A percentile compares a stretch with the other conserved stretches of the same genome.
phyloP scores from a whole-genome alignment of 37 sponge, comb jelly and placozoan genomes.

The Chondrosia reniformis region DNA sequence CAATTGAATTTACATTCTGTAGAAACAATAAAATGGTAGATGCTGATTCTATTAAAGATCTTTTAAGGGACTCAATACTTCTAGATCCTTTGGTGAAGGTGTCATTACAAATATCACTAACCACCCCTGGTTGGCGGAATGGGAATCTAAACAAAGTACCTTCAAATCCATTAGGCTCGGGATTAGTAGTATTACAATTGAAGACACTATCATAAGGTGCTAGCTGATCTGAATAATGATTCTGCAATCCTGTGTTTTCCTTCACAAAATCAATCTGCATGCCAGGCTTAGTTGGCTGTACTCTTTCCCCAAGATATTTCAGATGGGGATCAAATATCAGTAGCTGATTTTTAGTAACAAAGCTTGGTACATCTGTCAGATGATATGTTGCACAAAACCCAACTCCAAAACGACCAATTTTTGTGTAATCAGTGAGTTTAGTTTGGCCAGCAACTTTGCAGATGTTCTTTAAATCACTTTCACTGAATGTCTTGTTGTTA shows the following conservation, averaged over 20 bases:
- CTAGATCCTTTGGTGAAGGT: background rate
- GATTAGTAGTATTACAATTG: constrained; percentile 53
- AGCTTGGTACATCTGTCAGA: constrained; percentile 85
- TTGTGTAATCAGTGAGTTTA: constrained; percentile 58
- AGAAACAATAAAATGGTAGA: constrained; percentile 58
- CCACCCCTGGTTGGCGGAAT: constrained; percentile 20
- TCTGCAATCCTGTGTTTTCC: constrained; percentile 6
- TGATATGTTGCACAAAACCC: constrained; percentile 83
- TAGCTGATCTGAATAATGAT: constrained; percentile 59
- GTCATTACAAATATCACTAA: constrained; percentile 44
- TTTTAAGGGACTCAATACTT: constrained; percentile 13
- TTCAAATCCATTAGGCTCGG: constrained; percentile 31
- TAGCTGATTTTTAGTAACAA: constrained; percentile 55
- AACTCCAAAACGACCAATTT: constrained; percentile 82
- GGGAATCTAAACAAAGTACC: constrained; percentile 84
- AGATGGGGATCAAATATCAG: constrained; percentile 85
- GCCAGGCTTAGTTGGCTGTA: constrained; percentile 51
- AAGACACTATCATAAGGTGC: constrained; percentile 60
- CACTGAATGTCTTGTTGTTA: constrained; percentile 71
- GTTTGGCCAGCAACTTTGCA: constrained; percentile 62
- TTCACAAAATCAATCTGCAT: constrained; percentile 50
- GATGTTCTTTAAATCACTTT: constrained; percentile 68
- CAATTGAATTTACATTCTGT: constrained; percentile 47
- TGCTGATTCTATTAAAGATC: constrained; percentile 24
- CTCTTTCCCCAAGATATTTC: constrained; percentile 57